Evolutionary conservation across 2,113 vertebrate genomes (phyloP).

Genomic region (Theropithecus gelada): DNA sequence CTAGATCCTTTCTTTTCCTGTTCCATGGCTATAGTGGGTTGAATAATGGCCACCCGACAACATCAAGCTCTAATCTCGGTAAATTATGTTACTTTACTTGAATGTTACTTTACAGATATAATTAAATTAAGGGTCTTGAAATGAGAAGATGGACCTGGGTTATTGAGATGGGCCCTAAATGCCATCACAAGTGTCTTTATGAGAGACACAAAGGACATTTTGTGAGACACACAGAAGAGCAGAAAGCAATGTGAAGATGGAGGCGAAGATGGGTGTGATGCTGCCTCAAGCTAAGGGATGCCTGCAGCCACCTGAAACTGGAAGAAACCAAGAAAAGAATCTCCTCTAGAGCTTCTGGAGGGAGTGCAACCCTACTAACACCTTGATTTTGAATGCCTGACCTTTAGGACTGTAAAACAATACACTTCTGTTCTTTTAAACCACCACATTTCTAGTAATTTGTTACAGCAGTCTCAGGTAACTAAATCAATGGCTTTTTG

Average conservation of each 20-base stretch:
- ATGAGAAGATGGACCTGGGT: not conserved
- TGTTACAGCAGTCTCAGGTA: not conserved
- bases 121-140: not conserved
- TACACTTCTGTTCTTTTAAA: not conserved
- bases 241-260: not conserved
- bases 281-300: not conserved
- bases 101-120: not conserved
- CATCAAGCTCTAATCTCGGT: not conserved
- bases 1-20: not conserved
- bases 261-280: not conserved
- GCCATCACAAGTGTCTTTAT: not conserved
- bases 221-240: not conserved
- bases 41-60: not conserved
- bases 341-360: not conserved
- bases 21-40: not conserved
- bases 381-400: not conserved
- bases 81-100: not conserved
- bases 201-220: not conserved
- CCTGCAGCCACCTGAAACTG: not conserved
- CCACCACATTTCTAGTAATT: not conserved
- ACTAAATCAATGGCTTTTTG: not conserved
- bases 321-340: not conserved
- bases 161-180: not conserved
- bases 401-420: not conserved
- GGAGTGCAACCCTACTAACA: fast-evolving